Base-by-base conservation (phyloP, 2,797 vertebrate genomes). In the Mycteria americana region DNA sequence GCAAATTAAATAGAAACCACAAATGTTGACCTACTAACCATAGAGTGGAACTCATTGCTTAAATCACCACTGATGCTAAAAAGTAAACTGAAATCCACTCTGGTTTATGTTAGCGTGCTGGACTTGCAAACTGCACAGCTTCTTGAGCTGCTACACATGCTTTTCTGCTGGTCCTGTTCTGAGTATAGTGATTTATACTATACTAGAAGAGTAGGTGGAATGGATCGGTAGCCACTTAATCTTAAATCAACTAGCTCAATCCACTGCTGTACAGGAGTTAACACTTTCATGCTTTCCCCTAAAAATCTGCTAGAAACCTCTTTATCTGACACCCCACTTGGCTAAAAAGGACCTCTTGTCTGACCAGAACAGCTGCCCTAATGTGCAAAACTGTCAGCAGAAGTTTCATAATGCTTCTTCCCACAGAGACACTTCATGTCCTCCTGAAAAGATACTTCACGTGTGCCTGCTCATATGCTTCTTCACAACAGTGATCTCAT, bases 1-100 rank as follows among this genome's bases (percentile, higher is more conserved):
- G 64, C 51, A 91, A 95, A 91, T 80, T 88, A 95, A 93, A 85
- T 35, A 90, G 88, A 97, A 95, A 93, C 85, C 95, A 94, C 82
- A 93, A 96, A 95, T 72, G 62, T 80, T 95, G 95, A 96, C 92
- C 82, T 88, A 95, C 92, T 94, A 95, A 95, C 79, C 95, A 95
- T 5, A 89, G 92, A 93, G 50, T 28, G 57, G 57, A 94, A 94
- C 46, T 73, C 57, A 48, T 23, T 90, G 77, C 83, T 93, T 94
- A 94, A 95, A 93, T 83, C 72, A 75, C 41, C 76, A 57, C 57
- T 78, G 88, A 75, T 31, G 82, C 85, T 95, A 93, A 84, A 92
- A 95, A 88, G 59, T 56, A 91, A 88, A 89, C 2, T 83, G 85
- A 94, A 94, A 90, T 80, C 41, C 57, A 77, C 75, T 92, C n/a